phyloP scores from a whole-genome alignment of 2,113 vertebrate species.

The Nematolebias whitei region DNA sequence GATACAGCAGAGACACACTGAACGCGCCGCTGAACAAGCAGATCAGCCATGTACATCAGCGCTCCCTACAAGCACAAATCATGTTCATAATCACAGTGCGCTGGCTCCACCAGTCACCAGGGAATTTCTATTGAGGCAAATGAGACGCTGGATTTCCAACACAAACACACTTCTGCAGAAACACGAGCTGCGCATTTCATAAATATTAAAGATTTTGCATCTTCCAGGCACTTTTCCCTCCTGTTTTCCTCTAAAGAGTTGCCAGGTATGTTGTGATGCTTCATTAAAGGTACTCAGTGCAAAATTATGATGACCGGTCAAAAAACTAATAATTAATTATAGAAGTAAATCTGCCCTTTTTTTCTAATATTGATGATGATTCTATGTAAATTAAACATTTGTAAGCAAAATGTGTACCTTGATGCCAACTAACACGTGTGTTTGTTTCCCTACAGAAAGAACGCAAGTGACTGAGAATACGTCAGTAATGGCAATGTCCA shows the following conservation, averaged over 20 bases:
- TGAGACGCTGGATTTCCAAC: conserved; percentile 54
- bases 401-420: too few species aligned
- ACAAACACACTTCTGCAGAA: conserved; percentile 41
- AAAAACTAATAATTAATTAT: too few species aligned
- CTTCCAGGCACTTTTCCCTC: conserved; percentile 15
- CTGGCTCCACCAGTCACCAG: conserved; percentile 61
- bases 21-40: conserved; percentile 42
- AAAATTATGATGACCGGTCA: too few species aligned
- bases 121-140: conserved; percentile 66
- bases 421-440: too few species aligned
- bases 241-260: conserved; percentile 11
- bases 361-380: too few species aligned
- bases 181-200: conserved; percentile 48
- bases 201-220: conserved; percentile 75
- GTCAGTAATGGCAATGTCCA: too few species aligned
- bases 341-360: too few species aligned
- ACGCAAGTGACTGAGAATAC: too few species aligned
- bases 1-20: conserved; percentile 44
- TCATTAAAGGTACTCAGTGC: too few species aligned
- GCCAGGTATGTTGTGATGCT: conserved; percentile 60
- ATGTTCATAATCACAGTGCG: conserved; percentile 71
- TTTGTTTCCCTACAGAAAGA: too few species aligned
- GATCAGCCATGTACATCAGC: conserved; percentile 65
- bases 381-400: too few species aligned
- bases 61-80: conserved; percentile 70